Conservation (phyloP, 1,140 invertebrate species). For the Kradibia gibbosae region DNA sequence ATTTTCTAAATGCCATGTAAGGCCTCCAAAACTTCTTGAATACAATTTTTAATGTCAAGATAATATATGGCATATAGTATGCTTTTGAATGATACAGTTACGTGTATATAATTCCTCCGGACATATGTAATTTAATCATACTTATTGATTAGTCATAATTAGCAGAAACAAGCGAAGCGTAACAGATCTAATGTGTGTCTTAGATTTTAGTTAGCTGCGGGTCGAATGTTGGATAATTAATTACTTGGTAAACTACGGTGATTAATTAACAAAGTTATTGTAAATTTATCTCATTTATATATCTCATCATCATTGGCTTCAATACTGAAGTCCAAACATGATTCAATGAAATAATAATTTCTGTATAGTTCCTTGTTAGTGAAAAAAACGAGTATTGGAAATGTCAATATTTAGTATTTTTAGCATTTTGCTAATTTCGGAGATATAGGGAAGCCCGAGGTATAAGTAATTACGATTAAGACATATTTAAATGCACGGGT, state of each 20-base stretch:
- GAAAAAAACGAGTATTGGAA: background rate
- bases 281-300: no score
- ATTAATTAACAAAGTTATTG: slow-evolving; percentile 25
- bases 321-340: background rate
- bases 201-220: slow-evolving; percentile 2
- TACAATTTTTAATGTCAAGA: slow-evolving; percentile 11
- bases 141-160: slow-evolving; percentile 24
- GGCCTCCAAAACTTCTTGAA: background rate
- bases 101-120: background rate
- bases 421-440: no score
- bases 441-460: no score
- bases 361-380: background rate
- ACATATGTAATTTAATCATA: slow-evolving; percentile 8
- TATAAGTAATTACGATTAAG: no score
- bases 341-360: background rate
- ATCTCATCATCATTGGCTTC: background rate
- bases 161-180: slow-evolving; percentile 17
- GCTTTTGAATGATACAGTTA: background rate
- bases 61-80: background rate
- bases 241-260: slow-evolving; percentile 12
- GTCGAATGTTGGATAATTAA: background rate
- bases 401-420: no score
- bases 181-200: background rate
- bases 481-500: no score
- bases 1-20: slow-evolving; percentile 7